Evolutionary conservation across 1,140 invertebrate species (phyloP), one percentile per base, ranked within the genome.

Genomic region (Hermatobates lingyangjiaoensis): DNA sequence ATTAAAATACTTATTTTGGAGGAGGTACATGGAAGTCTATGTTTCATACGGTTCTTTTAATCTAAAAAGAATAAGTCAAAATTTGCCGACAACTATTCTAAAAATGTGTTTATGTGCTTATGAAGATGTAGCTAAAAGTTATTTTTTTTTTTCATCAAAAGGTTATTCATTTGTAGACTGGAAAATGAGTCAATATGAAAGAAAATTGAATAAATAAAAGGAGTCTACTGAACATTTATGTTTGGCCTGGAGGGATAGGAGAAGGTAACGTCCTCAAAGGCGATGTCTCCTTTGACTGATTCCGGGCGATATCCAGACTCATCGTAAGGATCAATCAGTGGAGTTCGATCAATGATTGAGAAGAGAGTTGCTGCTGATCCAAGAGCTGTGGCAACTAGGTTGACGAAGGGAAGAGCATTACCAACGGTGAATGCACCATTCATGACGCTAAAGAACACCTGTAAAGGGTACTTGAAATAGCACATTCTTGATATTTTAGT

Each of bases 361-460:
- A 82, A 93, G 30, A 93, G 72, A 40, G 75, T 77, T 10, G 74
- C 73, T 1, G 87, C 89, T 10, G 87, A 79, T 26, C 83, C 84
- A 53, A 79, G 68, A 0, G 85, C 87, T 1, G 74, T 74, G 3
- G 80, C 74, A 61, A 92, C 80, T 3, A 76, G 74, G 58, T 87
- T 80, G 0, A 91, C 58, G 58, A 80, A 83, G 0, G 89, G 87
- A 20, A 80, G 72, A 18, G 81, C 78, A 62, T 85, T 76, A 30
- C 87, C 80, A 3, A 92, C 71, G 59, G 83, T 80, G 62, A 89
- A 84, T 0, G 83, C 79, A 5, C 81, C 83, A 62, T 82, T 76
- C 59, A 90, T 70, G 2, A 87, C 79, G 56, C 76, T 76, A 70
- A 85, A 86, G 53, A 86, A 80, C 5, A 54, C 53, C 53, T 54